Evolutionary conservation across 2,113 vertebrate species (phyloP).

Genomic region (Sebastes schlegelii): DNA sequence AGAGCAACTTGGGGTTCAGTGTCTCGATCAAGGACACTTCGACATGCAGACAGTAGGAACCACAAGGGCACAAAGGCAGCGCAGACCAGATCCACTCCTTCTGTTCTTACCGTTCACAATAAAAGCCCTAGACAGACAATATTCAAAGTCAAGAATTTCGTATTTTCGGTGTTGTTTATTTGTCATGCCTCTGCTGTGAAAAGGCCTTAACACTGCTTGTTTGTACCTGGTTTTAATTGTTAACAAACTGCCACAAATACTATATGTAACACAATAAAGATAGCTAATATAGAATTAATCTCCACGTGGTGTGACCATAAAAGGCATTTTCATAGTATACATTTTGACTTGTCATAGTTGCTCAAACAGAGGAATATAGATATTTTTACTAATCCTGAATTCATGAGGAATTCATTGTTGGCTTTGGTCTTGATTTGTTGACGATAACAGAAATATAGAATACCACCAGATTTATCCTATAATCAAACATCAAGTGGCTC

Average conservation of each 20-base stretch:
- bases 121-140: no score
- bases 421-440: background rate
- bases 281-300: background rate
- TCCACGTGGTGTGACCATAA: background rate
- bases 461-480: background rate
- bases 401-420: background rate
- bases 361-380: background rate
- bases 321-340: background rate
- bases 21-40: no score
- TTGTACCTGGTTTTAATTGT: background rate
- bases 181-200: background rate
- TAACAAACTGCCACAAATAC: background rate
- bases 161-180: no score
- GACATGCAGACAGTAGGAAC: no score
- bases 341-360: background rate
- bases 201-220: background rate
- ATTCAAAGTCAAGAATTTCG: no score
- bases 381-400: background rate
- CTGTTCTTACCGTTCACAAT: no score
- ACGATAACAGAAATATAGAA: background rate
- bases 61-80: no score
- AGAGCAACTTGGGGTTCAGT: no score
- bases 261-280: background rate
- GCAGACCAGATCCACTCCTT: no score
- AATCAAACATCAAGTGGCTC: conserved; percentile 1